These are phyloP conservation scores for Diplodus sargus DNA, from an alignment of 2,797 vertebrate species.

Conservation along the genomic window DNA sequence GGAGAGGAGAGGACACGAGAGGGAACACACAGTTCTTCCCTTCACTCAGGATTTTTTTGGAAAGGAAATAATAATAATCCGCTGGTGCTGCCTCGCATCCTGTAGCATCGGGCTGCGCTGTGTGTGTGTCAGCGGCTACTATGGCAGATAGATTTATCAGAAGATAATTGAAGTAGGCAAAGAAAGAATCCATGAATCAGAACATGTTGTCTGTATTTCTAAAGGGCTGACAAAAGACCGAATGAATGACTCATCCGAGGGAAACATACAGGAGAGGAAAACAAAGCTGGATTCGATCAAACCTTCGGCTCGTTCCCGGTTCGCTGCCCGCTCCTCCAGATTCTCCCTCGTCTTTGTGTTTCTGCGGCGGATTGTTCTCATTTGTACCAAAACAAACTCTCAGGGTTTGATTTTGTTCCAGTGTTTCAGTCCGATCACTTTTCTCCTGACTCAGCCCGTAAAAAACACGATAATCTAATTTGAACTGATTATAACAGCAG, in stretches of 20 bases:
- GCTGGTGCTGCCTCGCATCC: slow-evolving; percentile 22
- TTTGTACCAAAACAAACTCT: slow-evolving; percentile 17
- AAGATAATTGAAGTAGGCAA: slow-evolving; percentile 59
- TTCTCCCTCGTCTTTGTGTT: slow-evolving; percentile 6
- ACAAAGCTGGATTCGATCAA: slow-evolving; percentile 25
- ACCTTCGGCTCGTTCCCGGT: slow-evolving; percentile 13
- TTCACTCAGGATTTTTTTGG: slow-evolving; percentile 38
- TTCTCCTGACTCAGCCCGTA: not conserved
- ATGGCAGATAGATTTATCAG: slow-evolving; percentile 48
- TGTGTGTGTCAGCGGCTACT: slow-evolving; percentile 39
- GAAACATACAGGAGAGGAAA: slow-evolving; percentile 5
- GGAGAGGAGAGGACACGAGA: slow-evolving; percentile 63
- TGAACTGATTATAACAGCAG: not conserved
- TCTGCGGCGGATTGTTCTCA: not conserved
- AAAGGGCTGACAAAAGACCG: not conserved
- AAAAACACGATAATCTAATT: not conserved
- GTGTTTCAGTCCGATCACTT: not conserved
- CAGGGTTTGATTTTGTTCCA: not conserved
- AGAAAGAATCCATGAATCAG: slow-evolving; percentile 45
- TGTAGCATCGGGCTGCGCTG: slow-evolving; percentile 27
- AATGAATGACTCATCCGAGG: slow-evolving; percentile 42
- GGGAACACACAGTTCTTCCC: slow-evolving; percentile 74
- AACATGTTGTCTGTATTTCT: slow-evolving; percentile 29
- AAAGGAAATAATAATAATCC: slow-evolving; percentile 44
- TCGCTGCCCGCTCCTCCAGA: not conserved